Base-by-base conservation (phyloP, 53 echinoderm and acorn worm genomes). In the Antedon mediterranea region DNA sequence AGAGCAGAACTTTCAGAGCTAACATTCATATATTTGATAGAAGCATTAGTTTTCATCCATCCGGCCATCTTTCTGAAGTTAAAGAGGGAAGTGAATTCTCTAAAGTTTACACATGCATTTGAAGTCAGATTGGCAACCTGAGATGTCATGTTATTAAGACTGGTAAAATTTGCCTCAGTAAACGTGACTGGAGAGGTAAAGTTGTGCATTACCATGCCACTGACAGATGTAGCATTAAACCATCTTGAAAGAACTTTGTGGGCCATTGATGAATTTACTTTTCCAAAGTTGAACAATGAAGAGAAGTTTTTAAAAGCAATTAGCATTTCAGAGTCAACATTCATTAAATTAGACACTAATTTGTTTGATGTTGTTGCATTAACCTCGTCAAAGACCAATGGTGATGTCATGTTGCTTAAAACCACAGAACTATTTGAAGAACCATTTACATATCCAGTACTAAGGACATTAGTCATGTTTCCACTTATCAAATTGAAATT, bases 61-160 rank as follows among this genome's bases (percentile, higher is more conserved):
- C 57, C 57, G 3, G 57, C 7, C 57, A 57, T 57, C 20, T 57
- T 57, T 31, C 77, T 72, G 71, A 94, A 94, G 79, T 81, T 79
- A 32, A 89, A 87, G 0, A 89, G 34, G 34, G 84, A 78, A 23
- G 71, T 71, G 89, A 94, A 91, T 74, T 78, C 82, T 71, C 85
- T 80, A 14, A 82, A 78, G 73, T 77, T 80, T 72, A 82, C 44
- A 31, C 43, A 76, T 78, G 84, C 78, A 71, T 79, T 34, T 33
- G 93, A 85, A 26, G 84, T 88, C 32, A 89, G 71, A 76, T 91
- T 94, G n/a, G 91, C 31, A 43, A 91, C 31, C 13, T 78, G 82
- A 33, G 81, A 79, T 11, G 75, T 79, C 31, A 80, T 74, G 30
- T 82, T 73, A 32, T 85, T 79, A 73, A 75, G 81, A 29, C 79